phyloP scores from a whole-genome alignment of 2,797 vertebrate species.

The Ptychobarbus kaznakovi region DNA sequence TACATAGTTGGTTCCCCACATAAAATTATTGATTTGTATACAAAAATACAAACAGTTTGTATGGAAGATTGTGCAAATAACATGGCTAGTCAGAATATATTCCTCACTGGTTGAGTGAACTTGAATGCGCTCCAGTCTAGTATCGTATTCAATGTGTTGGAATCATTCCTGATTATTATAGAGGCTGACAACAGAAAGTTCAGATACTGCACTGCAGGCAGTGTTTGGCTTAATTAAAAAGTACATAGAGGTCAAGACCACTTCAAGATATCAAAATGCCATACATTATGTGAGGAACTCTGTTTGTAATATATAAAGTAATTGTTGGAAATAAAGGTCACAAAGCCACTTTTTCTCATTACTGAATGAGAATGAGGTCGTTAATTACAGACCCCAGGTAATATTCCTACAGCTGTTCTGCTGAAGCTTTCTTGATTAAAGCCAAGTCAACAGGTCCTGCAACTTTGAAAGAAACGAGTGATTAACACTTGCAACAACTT shows the following conservation, averaged over 20 bases:
- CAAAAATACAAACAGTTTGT: neutral
- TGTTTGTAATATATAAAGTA: slow-evolving; percentile 45
- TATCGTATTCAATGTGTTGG: neutral
- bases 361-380: slow-evolving; percentile 47
- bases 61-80: neutral
- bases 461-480: neutral
- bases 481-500: neutral
- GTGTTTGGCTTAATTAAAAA: slow-evolving; percentile 52
- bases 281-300: slow-evolving; percentile 26
- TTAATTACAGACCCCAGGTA: slow-evolving; percentile 42
- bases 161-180: slow-evolving; percentile 4
- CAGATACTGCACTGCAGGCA: neutral
- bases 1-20: neutral
- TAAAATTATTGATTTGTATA: neutral
- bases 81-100: neutral
- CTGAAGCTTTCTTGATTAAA: slow-evolving; percentile 13
- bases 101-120: neutral
- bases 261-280: slow-evolving; percentile 45
- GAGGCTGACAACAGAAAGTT: slow-evolving; percentile 9
- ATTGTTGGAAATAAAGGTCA: slow-evolving; percentile 45
- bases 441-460: slow-evolving; percentile 3
- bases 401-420: slow-evolving; percentile 34
- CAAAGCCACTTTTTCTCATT: slow-evolving; percentile 48
- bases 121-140: neutral
- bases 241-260: slow-evolving; percentile 32